Percentiles rank a stretch among this genome's conserved stretches.
Conservation (phyloP, 1,140 invertebrate genomes). For the Holotrichia oblita region DNA sequence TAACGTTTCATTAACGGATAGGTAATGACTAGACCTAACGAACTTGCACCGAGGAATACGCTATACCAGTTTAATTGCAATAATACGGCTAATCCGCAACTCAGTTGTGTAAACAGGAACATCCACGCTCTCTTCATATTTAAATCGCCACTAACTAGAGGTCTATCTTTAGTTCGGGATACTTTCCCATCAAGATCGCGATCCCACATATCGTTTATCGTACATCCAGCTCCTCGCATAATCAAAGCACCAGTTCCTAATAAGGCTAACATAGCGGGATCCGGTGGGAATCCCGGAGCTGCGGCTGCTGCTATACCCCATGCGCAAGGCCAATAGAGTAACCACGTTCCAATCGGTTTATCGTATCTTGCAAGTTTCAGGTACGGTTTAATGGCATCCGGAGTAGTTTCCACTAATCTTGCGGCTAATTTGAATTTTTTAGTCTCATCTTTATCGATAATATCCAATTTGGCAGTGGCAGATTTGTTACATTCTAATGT, state of each 20-base stretch:
- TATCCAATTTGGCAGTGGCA: conserved; percentile 7
- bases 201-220: conserved; percentile 99
- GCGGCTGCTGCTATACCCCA: conserved; percentile 94
- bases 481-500: conserved; percentile 25
- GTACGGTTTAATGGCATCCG: conserved; percentile 78
- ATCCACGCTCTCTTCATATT: conserved; percentile 76
- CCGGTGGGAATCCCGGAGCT: conserved; percentile 74
- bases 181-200: conserved; percentile 92
- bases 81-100: conserved; percentile 81
- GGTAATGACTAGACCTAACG: conserved; percentile 82
- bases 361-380: conserved; percentile 90
- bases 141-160: conserved; percentile 84
- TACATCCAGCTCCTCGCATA: conserved; percentile 97
- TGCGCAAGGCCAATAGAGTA: conserved; percentile 95
- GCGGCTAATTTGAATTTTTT: conserved; percentile 46
- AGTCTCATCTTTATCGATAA: conserved; percentile 28
- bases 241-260: conserved; percentile 92
- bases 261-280: conserved; percentile 77
- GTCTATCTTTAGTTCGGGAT: conserved; percentile 82
- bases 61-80: conserved; percentile 93
- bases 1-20: conserved; percentile 96
- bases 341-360: conserved; percentile 93
- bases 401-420: conserved; percentile 66
- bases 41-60: conserved; percentile 83
- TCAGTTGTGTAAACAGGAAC: conserved; percentile 86